phyloP scores from a whole-genome alignment of 2,888 invertebrate genomes.

The Epirrhoe alternata region DNA sequence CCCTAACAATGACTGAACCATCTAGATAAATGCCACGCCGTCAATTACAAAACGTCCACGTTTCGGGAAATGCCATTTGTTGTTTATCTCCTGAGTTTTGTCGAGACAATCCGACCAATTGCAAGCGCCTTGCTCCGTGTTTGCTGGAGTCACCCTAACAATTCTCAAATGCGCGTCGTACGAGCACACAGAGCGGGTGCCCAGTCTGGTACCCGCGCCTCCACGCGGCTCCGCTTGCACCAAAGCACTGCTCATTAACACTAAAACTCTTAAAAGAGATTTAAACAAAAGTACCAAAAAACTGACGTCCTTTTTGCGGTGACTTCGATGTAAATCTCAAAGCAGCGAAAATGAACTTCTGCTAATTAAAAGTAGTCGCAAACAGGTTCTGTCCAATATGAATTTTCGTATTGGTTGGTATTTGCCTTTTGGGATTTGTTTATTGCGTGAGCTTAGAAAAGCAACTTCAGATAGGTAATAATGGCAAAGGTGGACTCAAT shows the following conservation, averaged over 20 bases:
- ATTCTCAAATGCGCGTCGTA: slow-evolving; percentile 81
- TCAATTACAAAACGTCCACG: slow-evolving; percentile 81
- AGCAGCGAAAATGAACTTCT: slow-evolving; percentile 68
- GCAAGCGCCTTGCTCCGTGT: slow-evolving; percentile 73
- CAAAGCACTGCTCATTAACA: slow-evolving; percentile 74
- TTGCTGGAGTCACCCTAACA: slow-evolving; percentile 80
- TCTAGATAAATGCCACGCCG: slow-evolving; percentile 79
- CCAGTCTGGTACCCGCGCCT: slow-evolving; percentile 59
- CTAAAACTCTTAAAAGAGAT: slow-evolving; percentile 79
- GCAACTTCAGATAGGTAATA: slow-evolving; percentile 46
- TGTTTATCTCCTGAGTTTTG: slow-evolving; percentile 77
- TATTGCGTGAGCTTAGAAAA: slow-evolving; percentile 57
- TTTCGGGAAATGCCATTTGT: slow-evolving; percentile 77
- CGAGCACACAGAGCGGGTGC: slow-evolving; percentile 71
- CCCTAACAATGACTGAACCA: slow-evolving; percentile 83
- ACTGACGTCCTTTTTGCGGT: slow-evolving; percentile 77
- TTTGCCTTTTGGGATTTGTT: slow-evolving; percentile 63
- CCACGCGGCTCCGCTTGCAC: slow-evolving; percentile 61
- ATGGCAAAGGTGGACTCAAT: slow-evolving; percentile 44
- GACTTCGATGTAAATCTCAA: slow-evolving; percentile 78
- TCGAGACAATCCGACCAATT: slow-evolving; percentile 76
- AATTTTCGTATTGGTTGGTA: slow-evolving; percentile 62
- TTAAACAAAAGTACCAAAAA: slow-evolving; percentile 78
- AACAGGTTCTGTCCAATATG: slow-evolving; percentile 64
- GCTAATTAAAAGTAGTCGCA: slow-evolving; percentile 76